These are phyloP conservation scores for Copidosoma aretas DNA, from an alignment of 2,888 invertebrate species.

Conservation along the genomic window DNA sequence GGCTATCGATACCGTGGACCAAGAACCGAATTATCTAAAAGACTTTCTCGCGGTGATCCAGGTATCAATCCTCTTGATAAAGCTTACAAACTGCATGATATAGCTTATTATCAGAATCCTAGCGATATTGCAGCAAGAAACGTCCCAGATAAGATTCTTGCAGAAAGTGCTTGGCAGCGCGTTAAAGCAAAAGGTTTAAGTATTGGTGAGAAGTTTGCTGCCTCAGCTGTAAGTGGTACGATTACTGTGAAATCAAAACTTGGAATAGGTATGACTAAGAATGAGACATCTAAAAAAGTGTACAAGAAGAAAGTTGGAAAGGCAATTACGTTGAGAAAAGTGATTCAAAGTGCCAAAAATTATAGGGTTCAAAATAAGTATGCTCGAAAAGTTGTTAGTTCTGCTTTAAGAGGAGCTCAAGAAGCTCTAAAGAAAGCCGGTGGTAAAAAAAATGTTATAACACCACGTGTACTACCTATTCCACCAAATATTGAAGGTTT, in stretches of 20 bases:
- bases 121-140: neutral
- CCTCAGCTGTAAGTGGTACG: neutral
- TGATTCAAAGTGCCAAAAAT: neutral
- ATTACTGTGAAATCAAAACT: neutral
- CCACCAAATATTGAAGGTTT: neutral
- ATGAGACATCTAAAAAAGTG: neutral
- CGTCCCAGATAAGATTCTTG: neutral
- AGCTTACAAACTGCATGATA: slow-evolving; percentile 47
- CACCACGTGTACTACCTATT: neutral
- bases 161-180: neutral
- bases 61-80: slow-evolving; percentile 48
- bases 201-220: neutral
- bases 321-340: neutral
- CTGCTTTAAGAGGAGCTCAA: too few species aligned
- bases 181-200: neutral
- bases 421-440: slow-evolving; percentile 27
- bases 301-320: neutral
- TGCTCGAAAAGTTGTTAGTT: neutral
- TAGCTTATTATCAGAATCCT: slow-evolving; percentile 14
- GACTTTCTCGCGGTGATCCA: slow-evolving; percentile 45
- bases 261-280: neutral
- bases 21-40: slow-evolving; percentile 47
- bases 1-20: slow-evolving; percentile 51
- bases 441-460: slow-evolving; percentile 35
- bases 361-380: neutral